These are phyloP conservation scores for Macrophya annulata DNA, from an alignment of 2,888 invertebrate genomes.

Conservation along the genomic window DNA sequence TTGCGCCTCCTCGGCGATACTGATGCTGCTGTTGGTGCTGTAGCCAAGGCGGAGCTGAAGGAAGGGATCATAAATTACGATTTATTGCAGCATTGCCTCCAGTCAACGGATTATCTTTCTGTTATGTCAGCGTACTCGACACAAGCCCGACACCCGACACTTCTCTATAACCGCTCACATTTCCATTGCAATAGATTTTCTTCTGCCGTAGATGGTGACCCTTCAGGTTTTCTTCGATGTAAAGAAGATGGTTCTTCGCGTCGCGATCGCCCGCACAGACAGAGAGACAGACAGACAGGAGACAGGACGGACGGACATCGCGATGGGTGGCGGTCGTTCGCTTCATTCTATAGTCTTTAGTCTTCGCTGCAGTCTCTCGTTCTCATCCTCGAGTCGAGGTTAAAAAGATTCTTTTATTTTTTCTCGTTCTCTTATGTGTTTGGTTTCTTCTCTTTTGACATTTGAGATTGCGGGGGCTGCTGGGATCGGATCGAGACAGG, in stretches of 20 bases:
- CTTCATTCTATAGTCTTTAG: constrained; percentile 31
- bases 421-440: background rate
- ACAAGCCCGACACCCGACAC: constrained; percentile 49
- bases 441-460: background rate
- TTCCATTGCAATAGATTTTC: constrained; percentile 48
- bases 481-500: background rate
- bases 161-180: constrained; percentile 36
- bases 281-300: too few species aligned
- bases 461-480: constrained; percentile 9
- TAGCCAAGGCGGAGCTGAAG: constrained; percentile 61
- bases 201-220: background rate
- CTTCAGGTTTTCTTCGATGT: background rate
- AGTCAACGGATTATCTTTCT: constrained; percentile 77
- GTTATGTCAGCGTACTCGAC: constrained; percentile 75
- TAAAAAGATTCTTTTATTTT: background rate
- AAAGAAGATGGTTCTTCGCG: background rate
- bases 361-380: background rate
- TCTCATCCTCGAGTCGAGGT: background rate
- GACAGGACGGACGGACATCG: constrained; percentile 1
- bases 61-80: constrained; percentile 77
- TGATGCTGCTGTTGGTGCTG: constrained; percentile 60
- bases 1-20: constrained; percentile 53
- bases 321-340: constrained; percentile 52
- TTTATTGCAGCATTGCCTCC: constrained; percentile 76
- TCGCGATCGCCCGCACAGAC: constrained; percentile 20